These are phyloP conservation scores for Cinara cedri DNA, from an alignment of 2,888 invertebrate genomes.

Conservation along the genomic window DNA sequence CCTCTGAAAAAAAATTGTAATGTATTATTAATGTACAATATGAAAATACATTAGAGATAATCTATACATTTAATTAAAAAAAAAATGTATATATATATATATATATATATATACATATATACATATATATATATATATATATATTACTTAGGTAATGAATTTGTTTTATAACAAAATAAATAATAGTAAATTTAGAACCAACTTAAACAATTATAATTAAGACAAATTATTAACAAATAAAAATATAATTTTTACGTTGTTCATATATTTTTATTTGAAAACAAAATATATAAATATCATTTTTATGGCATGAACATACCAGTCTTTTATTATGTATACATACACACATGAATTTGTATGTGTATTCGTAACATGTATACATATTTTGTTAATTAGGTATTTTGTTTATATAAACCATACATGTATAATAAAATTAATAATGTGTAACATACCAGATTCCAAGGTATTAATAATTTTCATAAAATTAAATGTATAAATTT, in stretches of 20 bases:
- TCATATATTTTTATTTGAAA: constrained; percentile 20
- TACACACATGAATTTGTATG: not conserved
- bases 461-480: not conserved
- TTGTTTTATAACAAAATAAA: not conserved
- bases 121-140: not conserved
- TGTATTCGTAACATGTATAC: not conserved
- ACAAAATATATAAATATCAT: not conserved
- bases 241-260: constrained; percentile 20
- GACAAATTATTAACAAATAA: not conserved
- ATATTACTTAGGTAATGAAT: not conserved
- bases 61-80: not conserved
- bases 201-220: constrained; percentile 27
- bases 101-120: not conserved
- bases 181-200: constrained; percentile 32
- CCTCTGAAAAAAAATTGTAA: constrained; percentile 42
- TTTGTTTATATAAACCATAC: not conserved
- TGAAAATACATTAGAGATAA: constrained; percentile 12
- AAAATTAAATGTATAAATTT: constrained; percentile 11
- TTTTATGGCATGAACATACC: constrained; percentile 39
- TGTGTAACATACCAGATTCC: constrained; percentile 39
- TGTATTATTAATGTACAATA: constrained; percentile 32
- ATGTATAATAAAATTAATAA: constrained; percentile 30
- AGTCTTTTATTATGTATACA: constrained; percentile 26
- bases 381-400: constrained; percentile 1
- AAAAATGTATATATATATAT: not conserved